These are phyloP conservation scores for Calosoma granatense DNA, from an alignment of 1,140 invertebrate genomes.

Conservation along the genomic window DNA sequence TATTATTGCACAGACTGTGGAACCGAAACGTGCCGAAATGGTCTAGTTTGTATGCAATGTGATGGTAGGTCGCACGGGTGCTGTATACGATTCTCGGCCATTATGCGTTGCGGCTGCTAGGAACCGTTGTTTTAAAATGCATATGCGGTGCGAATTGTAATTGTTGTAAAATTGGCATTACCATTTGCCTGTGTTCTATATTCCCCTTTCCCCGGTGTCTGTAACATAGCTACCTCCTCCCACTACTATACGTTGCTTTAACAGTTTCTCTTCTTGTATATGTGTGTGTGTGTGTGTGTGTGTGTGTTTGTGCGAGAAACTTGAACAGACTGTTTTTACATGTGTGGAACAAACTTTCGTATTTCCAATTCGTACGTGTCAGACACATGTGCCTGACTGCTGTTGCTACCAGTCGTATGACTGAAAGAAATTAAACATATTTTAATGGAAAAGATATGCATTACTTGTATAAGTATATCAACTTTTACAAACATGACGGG, in stretches of 20 bases:
- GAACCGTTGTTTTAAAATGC: slow-evolving; percentile 1
- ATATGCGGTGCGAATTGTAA: slow-evolving; percentile 7
- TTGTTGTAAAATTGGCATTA: not conserved
- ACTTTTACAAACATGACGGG: too few relatives aligned
- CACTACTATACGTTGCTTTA: too few relatives aligned
- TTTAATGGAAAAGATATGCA: too few relatives aligned
- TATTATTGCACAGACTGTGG: too few relatives aligned
- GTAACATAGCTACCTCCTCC: too few relatives aligned
- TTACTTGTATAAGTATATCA: too few relatives aligned
- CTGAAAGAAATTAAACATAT: too few relatives aligned
- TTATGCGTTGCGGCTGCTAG: not conserved
- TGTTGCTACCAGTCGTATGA: too few relatives aligned
- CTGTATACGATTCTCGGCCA: not conserved
- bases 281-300: not conserved
- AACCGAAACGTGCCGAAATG: not conserved
- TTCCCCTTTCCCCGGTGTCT: not conserved
- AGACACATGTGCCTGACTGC: not conserved
- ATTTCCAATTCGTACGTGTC: slow-evolving; percentile 5
- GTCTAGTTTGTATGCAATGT: not conserved
- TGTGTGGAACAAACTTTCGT: not conserved
- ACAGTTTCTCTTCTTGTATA: not conserved
- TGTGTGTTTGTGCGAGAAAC: not conserved
- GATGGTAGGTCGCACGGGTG: not conserved
- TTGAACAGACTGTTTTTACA: slow-evolving; percentile 5
- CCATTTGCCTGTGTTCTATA: not conserved